These are phyloP conservation scores for Agelas oroides DNA, from an alignment of 37 sponge, comb jelly and placozoan species.

Conservation along the genomic window DNA sequence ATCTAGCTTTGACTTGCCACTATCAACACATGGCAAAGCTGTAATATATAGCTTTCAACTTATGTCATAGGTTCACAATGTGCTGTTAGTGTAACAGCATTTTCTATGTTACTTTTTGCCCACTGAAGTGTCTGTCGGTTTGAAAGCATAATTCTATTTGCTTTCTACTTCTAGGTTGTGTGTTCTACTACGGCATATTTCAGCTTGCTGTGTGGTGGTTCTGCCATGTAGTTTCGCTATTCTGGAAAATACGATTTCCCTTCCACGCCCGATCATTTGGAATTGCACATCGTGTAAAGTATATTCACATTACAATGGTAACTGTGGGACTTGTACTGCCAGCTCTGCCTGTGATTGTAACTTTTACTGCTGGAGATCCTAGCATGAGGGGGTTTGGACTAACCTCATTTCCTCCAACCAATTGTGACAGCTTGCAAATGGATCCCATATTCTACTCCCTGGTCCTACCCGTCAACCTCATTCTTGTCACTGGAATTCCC, in stretches of 20 bases:
- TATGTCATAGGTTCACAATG: too few relatives aligned
- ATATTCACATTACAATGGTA: conserved; percentile 29
- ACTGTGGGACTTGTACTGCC: conserved; percentile 44
- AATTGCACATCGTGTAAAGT: conserved; percentile 9
- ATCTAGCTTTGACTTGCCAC: too few relatives aligned
- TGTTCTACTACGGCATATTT: conserved; percentile 26
- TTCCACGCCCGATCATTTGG: conserved; percentile 29
- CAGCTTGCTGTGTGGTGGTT: conserved; percentile 44
- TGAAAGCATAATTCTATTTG: background rate
- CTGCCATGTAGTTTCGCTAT: conserved; percentile 22
- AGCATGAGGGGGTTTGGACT: conserved; percentile 7
- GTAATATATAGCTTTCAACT: too few relatives aligned
- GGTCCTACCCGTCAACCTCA: conserved; percentile 32
- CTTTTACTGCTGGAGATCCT: background rate
- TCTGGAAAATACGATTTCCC: conserved; percentile 24
- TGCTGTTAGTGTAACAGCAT: too few relatives aligned
- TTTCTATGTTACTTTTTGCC: too few relatives aligned
- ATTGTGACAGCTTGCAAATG: conserved; percentile 4
- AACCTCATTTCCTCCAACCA: conserved; percentile 22
- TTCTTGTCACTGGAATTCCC: conserved; percentile 33
- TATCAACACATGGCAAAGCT: too few relatives aligned
- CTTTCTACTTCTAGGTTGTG: conserved; percentile 20
- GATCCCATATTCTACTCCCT: conserved; percentile 31
- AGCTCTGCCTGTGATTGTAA: background rate
- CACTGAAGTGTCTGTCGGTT: background rate